Percentiles rank a stretch among this genome's conserved stretches.
These are phyloP conservation scores for Drosophila truncata DNA, from an alignment of 1,140 invertebrate species.

Conservation along the genomic window DNA sequence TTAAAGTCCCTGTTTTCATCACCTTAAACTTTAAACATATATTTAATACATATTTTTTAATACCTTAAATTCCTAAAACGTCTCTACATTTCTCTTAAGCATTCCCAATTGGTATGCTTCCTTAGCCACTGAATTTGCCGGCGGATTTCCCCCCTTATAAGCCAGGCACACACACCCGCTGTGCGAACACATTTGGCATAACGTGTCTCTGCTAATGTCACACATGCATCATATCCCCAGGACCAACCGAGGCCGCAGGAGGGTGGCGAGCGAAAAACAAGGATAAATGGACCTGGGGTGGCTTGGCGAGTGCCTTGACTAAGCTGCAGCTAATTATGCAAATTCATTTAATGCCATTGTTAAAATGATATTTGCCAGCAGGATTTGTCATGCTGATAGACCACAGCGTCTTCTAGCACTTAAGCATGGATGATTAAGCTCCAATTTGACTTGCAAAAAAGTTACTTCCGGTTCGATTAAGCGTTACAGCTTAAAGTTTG, in stretches of 20 bases:
- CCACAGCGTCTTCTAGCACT: slow-evolving; percentile 8
- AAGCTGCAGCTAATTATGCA: slow-evolving; percentile 75
- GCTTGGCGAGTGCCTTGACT: slow-evolving; percentile 22
- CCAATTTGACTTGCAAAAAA: slow-evolving; percentile 36
- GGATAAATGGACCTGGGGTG: slow-evolving; percentile 10
- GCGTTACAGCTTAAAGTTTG: background rate
- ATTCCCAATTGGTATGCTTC: background rate
- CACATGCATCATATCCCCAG: slow-evolving; percentile 71
- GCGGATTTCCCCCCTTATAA: background rate
- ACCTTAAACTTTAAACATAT: background rate
- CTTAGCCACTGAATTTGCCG: slow-evolving; percentile 4
- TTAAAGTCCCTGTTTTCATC: background rate
- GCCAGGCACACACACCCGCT: slow-evolving; percentile 34
- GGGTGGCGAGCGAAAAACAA: slow-evolving; percentile 4
- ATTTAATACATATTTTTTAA: too few species aligned
- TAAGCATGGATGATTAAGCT: slow-evolving; percentile 29
- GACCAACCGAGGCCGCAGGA: slow-evolving; percentile 14
- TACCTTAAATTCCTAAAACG: background rate
- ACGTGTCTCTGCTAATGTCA: slow-evolving; percentile 59
- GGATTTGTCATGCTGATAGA: slow-evolving; percentile 53
- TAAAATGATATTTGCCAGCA: slow-evolving; percentile 60
- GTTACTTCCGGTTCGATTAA: slow-evolving; percentile 15
- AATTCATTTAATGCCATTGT: slow-evolving; percentile 75
- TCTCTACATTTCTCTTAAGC: background rate
- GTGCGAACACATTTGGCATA: slow-evolving; percentile 47